Percentiles rank a stretch among this genome's conserved stretches.
These are phyloP conservation scores for Nilaparvata lugens DNA, from an alignment of 1,140 invertebrate species.

Conservation along the genomic window DNA sequence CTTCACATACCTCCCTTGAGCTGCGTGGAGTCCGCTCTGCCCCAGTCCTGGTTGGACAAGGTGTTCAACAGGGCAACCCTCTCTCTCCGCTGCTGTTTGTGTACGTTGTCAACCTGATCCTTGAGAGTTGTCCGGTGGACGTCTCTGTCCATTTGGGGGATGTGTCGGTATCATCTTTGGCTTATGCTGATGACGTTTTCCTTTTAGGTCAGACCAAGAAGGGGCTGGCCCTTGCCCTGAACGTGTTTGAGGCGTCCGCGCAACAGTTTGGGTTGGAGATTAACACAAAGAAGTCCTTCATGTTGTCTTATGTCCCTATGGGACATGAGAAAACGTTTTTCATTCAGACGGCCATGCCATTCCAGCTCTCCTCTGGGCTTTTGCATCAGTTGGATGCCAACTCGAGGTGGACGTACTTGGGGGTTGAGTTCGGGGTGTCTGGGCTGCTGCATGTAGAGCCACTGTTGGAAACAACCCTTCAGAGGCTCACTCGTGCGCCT, in stretches of 20 bases:
- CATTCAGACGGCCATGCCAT: not conserved
- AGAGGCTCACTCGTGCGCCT: slow-evolving; percentile 28
- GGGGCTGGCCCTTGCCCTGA: not conserved
- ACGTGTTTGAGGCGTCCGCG: not conserved
- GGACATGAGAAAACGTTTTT: not conserved
- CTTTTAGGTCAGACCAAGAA: not conserved
- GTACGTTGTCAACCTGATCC: not conserved
- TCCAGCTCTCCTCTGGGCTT: not conserved
- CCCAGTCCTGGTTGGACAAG: not conserved
- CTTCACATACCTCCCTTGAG: not conserved
- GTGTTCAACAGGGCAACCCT: not conserved
- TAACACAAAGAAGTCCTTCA: not conserved
- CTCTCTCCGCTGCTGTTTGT: not conserved
- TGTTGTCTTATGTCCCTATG: not conserved
- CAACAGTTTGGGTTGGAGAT: not conserved
- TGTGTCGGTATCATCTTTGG: not conserved
- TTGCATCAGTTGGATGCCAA: not conserved
- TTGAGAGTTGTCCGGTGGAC: not conserved
- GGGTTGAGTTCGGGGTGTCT: not conserved
- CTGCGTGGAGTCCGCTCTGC: not conserved
- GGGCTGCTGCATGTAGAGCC: not conserved
- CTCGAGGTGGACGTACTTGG: not conserved
- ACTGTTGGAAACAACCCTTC: not conserved
- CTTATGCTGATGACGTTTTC: not conserved
- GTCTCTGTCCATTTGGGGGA: not conserved